Conservation (phyloP, 2,113 vertebrate species). For the Uria lomvia region DNA sequence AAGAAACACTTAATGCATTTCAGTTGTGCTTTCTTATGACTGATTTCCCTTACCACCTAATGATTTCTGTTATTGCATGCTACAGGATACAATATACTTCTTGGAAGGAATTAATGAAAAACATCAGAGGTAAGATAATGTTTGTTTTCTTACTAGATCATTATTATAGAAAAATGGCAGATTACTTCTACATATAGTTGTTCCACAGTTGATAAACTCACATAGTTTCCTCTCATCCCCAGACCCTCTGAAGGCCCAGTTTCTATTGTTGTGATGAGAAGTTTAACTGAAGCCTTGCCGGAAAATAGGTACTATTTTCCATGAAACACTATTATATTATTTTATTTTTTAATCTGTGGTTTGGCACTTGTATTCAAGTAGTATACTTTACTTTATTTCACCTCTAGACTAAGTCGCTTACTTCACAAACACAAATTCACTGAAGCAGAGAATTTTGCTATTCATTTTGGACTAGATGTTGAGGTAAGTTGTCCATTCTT, state of each 20-base stretch:
- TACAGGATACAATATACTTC: constrained; percentile 90
- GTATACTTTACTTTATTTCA: not conserved
- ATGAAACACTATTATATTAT: not conserved
- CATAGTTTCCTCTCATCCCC: not conserved
- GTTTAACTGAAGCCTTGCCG: constrained; percentile 94
- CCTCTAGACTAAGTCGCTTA: constrained; percentile 86
- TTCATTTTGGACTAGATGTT: constrained; percentile 90
- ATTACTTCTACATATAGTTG: not conserved
- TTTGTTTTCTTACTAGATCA: not conserved
- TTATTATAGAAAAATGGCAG: not conserved
- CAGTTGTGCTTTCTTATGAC: not conserved
- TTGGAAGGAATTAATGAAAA: constrained; percentile 85
- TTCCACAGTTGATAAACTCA: not conserved
- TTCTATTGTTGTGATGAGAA: constrained; percentile 82
- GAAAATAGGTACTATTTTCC: constrained; percentile 86
- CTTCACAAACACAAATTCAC: constrained; percentile 93
- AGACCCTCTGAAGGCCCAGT: constrained; percentile 70
- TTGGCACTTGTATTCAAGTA: not conserved
- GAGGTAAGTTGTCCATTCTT: constrained; percentile 73
- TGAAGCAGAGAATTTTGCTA: constrained; percentile 93
- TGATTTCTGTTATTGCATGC: not conserved
- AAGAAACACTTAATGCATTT: not conserved
- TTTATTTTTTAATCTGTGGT: not conserved
- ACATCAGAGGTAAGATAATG: constrained; percentile 75
- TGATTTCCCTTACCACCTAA: not conserved